phyloP scores from a whole-genome alignment of 1,140 invertebrate species.

The Lepidurus apus region DNA sequence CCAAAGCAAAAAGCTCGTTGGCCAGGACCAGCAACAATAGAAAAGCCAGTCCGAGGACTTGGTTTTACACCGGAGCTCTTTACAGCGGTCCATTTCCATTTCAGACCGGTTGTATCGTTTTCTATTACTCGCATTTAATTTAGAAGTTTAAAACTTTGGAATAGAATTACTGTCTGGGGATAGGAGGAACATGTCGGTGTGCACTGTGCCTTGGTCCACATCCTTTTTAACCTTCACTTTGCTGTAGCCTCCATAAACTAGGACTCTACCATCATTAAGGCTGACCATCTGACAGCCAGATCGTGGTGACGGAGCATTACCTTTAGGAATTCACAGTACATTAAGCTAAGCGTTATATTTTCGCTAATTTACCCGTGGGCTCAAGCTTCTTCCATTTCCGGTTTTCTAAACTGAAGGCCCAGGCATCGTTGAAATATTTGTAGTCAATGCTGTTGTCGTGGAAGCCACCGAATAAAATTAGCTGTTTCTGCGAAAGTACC shows the following conservation, averaged over 20 bases:
- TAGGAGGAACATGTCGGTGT: constrained; percentile 76
- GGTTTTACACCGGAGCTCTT: constrained; percentile 63
- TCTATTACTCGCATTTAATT: constrained; percentile 46
- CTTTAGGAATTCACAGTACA: constrained; percentile 39
- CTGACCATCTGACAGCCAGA: constrained; percentile 66
- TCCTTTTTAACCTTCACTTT: constrained; percentile 72
- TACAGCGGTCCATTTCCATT: constrained; percentile 68
- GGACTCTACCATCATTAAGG: constrained; percentile 56
- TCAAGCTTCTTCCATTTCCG: constrained; percentile 74
- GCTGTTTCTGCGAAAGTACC: constrained; percentile 67
- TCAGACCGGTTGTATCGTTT: constrained; percentile 54
- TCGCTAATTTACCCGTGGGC: constrained; percentile 49
- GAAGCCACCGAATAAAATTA: constrained; percentile 87
- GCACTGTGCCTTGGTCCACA: constrained; percentile 70
- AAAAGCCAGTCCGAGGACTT: constrained; percentile 62
- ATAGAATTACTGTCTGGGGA: constrained; percentile 55
- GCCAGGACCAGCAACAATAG: constrained; percentile 47
- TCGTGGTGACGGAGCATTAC: constrained; percentile 58
- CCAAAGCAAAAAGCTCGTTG: constrained; percentile 67
- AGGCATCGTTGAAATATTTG: constrained; percentile 84
- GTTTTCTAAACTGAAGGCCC: constrained; percentile 73
- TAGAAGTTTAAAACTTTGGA: background rate
- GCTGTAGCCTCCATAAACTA: constrained; percentile 83
- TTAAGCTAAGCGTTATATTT: background rate
- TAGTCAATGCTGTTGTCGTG: constrained; percentile 81